Percentiles rank a stretch among this genome's conserved stretches.
These are phyloP conservation scores for Trichechus manatus DNA, from an alignment of 2,113 vertebrate genomes.

Conservation along the genomic window DNA sequence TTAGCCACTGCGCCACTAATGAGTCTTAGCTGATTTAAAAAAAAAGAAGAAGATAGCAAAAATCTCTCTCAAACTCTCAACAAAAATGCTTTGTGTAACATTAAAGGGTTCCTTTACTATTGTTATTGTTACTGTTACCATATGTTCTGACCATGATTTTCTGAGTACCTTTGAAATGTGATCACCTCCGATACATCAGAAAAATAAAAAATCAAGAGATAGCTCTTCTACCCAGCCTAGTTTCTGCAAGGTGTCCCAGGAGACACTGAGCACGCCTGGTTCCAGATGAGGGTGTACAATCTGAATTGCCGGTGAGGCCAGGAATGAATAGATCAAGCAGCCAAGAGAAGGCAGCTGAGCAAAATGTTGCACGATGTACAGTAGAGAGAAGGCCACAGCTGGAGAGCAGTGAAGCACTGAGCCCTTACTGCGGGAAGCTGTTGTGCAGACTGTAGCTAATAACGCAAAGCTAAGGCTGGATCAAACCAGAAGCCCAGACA, in stretches of 20 bases:
- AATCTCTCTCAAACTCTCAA: not conserved
- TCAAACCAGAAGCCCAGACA: not conserved
- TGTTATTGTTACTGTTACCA: not conserved
- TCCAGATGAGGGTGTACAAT: conserved; percentile 64
- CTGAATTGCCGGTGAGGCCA: conserved; percentile 59
- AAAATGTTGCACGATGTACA: conserved; percentile 18
- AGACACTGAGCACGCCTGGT: conserved; percentile 58
- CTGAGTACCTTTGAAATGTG: conserved; percentile 50
- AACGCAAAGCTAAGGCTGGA: not conserved
- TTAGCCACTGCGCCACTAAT: no score
- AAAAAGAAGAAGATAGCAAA: not conserved
- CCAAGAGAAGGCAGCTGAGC: conserved; percentile 58
- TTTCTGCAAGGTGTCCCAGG: not conserved
- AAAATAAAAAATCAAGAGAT: conserved; percentile 26
- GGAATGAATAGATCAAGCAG: conserved; percentile 71
- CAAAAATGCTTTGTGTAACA: not conserved
- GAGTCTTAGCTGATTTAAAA: not conserved
- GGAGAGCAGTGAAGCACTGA: not conserved
- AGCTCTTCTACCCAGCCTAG: conserved; percentile 25
- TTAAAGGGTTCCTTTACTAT: not conserved
- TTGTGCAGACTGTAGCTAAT: not conserved
- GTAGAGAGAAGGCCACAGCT: conserved; percentile 14
- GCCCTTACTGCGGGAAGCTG: not conserved
- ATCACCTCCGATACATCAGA: conserved; percentile 45
- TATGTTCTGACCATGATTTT: conserved; percentile 12